These are phyloP conservation scores for Lepidochrysops patricia DNA, from an alignment of 2,888 invertebrate species.

Conservation along the genomic window DNA sequence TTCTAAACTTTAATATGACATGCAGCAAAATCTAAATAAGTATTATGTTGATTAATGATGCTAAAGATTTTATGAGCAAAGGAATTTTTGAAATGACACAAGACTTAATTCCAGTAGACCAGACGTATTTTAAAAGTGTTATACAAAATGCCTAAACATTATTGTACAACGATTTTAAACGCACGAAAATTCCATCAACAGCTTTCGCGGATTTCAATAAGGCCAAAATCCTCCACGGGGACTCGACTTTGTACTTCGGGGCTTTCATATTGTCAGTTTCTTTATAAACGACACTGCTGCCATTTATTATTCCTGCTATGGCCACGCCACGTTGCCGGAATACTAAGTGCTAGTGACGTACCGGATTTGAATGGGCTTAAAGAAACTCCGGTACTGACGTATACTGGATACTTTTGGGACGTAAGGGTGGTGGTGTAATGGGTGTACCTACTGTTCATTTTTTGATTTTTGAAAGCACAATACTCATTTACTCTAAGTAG, in stretches of 20 bases:
- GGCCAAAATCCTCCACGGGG: neutral
- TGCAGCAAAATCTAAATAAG: no score
- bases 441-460: neutral
- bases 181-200: neutral
- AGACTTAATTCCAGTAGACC: no score
- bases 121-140: no score
- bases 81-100: no score
- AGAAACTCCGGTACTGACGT: conserved; percentile 3
- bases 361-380: conserved; percentile 30
- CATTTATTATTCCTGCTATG: conserved; percentile 59
- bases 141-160: no score
- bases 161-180: neutral
- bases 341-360: conserved; percentile 43
- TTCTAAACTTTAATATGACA: no score
- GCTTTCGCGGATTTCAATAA: neutral
- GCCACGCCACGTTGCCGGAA: conserved; percentile 47
- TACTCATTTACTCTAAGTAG: no score
- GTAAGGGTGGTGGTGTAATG: neutral
- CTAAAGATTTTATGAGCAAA: no score
- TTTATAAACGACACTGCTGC: conserved; percentile 51
- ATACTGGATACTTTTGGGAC: neutral
- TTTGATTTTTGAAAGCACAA: no score
- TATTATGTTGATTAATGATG: no score
- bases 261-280: conserved; percentile 57
- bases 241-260: conserved; percentile 18